Base-by-base conservation (phyloP, 1,140 invertebrate species). In the Dinothrombium tinctorium region DNA sequence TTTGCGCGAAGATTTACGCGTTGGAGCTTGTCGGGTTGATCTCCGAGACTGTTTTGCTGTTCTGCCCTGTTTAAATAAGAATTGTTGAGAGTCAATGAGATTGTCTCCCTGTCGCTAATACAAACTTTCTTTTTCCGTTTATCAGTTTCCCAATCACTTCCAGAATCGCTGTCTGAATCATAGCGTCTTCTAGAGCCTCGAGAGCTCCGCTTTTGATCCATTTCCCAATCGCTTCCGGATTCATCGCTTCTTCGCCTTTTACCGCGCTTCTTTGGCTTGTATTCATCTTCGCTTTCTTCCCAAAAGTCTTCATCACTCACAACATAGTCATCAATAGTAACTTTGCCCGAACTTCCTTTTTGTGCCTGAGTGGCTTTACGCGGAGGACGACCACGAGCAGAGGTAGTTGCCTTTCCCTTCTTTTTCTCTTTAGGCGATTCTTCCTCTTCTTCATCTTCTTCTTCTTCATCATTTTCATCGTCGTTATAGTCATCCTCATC, bases 161-260 rank as follows among this genome's bases (percentile, higher is more conserved):
- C 50, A 7, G 49, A 50, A 22, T 50, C 49, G 29, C 45, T 47
- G 5, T 45, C 46, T 33, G 42, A 43, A 5, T 46, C 44, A 33
- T 17, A 2, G 9, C 33, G 26, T 37, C 40, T 42, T 11, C 37
- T 37, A 24, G 22, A 28, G 7, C 38, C 23, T 33, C 40, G 39
- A 31, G 42, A 43, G 7, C 38, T 15, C 29, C 32, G 42, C 32
- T 47, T 47, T 23, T 46, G 44, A 14, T 52, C 50, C 0, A 46
- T 23, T 41, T 47, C 46, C 49, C 48, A 51, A 23, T 51, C 51
- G 40, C 46, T 50, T 24, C 43, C 50, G 33, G 48, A 51, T 17
- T 46, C 50, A 31, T 40, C 33, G 19, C 37, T 35, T 21, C 26
- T 24, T 38, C 24, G n/a, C 11, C 19, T 28, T 28, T 28, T 38